Evolutionary conservation across 2,113 vertebrate genomes (phyloP), one percentile per base, ranked within the genome.

Genomic region (Heteronetta atricapilla): DNA sequence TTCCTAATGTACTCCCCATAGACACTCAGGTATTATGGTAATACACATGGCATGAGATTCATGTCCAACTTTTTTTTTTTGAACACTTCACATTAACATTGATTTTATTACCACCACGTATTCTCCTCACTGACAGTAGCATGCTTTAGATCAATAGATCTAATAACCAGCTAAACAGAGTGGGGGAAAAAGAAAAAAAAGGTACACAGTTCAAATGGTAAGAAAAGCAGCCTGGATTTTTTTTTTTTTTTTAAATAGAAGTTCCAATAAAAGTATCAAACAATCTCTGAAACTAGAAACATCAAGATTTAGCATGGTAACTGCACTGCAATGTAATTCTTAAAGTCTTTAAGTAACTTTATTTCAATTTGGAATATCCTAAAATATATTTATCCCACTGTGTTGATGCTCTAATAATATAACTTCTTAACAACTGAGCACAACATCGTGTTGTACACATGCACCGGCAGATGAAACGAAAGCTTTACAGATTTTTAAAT

Each of bases 391-490:
- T 77, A 90, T 73, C 20, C 29, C 77, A 91, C 73, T 79, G 63
- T 53, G 50, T 18, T 75, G 58, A 92, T 60, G 36, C 8, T 73
- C 40, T 59, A 88, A 53, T 68, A 91, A 88, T 76, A 64, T 64
- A 75, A 82, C 38, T 87, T 89, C 3, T 0, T 66, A 94, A 76
- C 50, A 96, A 77, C 2, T 58, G 44, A 48, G 8, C 31, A 82
- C 44, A 63, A 86, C 34, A 88, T 36, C 63, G 38, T 85, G 25
- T 55, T 36, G 53, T 29, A 63, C 22, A 69, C 0, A 0, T 42
- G 31, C 76, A 96, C 19, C 21, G 60, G 23, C 13, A 67, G 69
- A 87, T 53, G 92, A 89, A 92, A 83, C 12, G 23, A 86, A 95
- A 74, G 16, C 31, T 69, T 92, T 63, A 77, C 25, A 56, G 46